Evolutionary conservation across 2,113 vertebrate species (phyloP).

Genomic region (Eleginops maclovinus): DNA sequence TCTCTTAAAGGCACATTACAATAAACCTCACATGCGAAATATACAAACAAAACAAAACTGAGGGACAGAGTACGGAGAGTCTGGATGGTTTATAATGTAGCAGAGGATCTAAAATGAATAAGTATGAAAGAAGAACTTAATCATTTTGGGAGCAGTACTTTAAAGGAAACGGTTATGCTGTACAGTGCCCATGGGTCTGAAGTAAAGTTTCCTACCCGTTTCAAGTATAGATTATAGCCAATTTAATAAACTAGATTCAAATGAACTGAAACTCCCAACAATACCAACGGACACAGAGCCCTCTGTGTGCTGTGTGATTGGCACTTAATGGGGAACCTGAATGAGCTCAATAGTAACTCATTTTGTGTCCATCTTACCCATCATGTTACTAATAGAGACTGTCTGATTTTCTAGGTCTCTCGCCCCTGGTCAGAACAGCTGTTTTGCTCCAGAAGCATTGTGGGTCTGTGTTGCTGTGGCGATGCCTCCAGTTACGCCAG

Average conservation of each 20-base stretch:
- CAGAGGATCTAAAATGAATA: too few species aligned
- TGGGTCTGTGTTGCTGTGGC: constrained; percentile 57
- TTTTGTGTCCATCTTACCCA: not conserved
- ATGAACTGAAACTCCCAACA: not conserved
- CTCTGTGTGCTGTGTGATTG: not conserved
- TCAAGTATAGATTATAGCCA: not conserved
- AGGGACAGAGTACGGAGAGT: too few species aligned
- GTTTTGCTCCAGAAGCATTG: constrained; percentile 57
- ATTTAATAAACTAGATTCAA: not conserved
- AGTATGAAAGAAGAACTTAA: too few species aligned
- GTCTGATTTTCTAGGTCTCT: constrained; percentile 28
- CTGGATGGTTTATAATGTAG: too few species aligned
- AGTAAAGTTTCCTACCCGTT: not conserved
- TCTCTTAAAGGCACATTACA: too few species aligned
- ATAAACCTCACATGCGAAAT: too few species aligned
- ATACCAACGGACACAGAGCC: not conserved
- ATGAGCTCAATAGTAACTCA: not conserved
- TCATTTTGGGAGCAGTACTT: too few species aligned
- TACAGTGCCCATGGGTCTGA: not conserved
- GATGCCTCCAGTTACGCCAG: constrained; percentile 70
- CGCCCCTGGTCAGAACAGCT: constrained; percentile 68
- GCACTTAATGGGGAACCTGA: not conserved
- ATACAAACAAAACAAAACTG: too few species aligned
- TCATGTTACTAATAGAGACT: not conserved
- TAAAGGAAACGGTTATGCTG: too few species aligned